Evolutionary conservation across 2,888 invertebrate genomes (phyloP).

Genomic region (Cyclophora albipunctata): DNA sequence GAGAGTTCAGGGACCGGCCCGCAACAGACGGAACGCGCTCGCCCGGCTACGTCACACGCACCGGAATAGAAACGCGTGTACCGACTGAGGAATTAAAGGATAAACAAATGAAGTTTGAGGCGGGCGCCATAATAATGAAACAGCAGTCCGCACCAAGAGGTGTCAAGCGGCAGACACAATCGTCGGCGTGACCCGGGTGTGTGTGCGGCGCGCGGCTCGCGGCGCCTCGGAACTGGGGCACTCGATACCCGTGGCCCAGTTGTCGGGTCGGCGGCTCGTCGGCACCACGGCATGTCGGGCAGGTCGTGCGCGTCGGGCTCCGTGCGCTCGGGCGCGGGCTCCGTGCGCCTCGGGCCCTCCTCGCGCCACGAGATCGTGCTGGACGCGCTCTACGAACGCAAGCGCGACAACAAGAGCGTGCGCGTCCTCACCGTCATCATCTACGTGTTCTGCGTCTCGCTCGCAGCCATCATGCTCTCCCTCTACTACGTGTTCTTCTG

Average conservation of each 20-base stretch:
- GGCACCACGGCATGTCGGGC: constrained; percentile 68
- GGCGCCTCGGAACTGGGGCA: constrained; percentile 64
- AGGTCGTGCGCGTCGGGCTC: constrained; percentile 74
- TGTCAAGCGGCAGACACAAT: constrained; percentile 65
- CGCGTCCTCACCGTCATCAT: constrained; percentile 94
- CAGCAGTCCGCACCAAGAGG: constrained; percentile 67
- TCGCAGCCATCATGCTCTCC: constrained; percentile 94
- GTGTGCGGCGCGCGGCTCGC: constrained; percentile 24
- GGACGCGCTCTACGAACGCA: constrained; percentile 86
- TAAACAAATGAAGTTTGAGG: constrained; percentile 69
- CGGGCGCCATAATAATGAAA: constrained; percentile 64
- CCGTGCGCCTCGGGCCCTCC: constrained; percentile 54
- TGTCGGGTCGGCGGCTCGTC: constrained; percentile 42
- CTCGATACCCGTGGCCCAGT: constrained; percentile 69
- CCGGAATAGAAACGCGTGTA: constrained; percentile 66
- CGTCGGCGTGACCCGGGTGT: constrained; percentile 49
- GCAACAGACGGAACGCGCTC: constrained; percentile 59
- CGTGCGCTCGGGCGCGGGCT: constrained; percentile 65
- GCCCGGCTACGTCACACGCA: constrained; percentile 59
- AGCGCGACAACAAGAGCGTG: constrained; percentile 90
- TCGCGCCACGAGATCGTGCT: constrained; percentile 78
- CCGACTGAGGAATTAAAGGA: constrained; percentile 70
- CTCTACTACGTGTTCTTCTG: constrained; percentile 96
- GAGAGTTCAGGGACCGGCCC: constrained; percentile 47
- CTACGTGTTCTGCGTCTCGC: constrained; percentile 94